Conservation (phyloP, 2,113 vertebrate genomes). For the Callopanchax toddi region DNA sequence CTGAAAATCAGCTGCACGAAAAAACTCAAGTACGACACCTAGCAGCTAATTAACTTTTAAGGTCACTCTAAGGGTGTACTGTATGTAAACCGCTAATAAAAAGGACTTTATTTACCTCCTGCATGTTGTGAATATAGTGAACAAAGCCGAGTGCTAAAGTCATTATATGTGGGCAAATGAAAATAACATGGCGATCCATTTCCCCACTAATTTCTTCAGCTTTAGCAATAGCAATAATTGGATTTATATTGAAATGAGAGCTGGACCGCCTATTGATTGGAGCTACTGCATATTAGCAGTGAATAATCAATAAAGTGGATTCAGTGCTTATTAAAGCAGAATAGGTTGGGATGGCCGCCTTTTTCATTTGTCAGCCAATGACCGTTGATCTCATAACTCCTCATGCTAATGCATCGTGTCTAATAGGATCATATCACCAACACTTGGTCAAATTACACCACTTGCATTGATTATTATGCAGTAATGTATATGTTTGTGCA, state of each 20-base stretch:
- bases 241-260: constrained; percentile 77
- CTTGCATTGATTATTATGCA: constrained; percentile 51
- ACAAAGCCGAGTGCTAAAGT: constrained; percentile 18
- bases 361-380: constrained; percentile 69
- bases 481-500: constrained; percentile 49
- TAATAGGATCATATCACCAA: constrained; percentile 62
- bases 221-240: constrained; percentile 73
- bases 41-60: neutral
- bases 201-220: constrained; percentile 59
- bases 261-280: constrained; percentile 72
- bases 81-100: constrained; percentile 1
- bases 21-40: neutral
- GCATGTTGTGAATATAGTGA: constrained; percentile 10
- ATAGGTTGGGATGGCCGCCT: constrained; percentile 60
- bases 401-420: constrained; percentile 60
- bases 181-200: constrained; percentile 56
- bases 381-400: constrained; percentile 73
- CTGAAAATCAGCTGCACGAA: constrained; percentile 2
- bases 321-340: constrained; percentile 71
- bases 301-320: constrained; percentile 81
- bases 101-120: neutral
- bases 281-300: constrained; percentile 78
- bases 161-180: constrained; percentile 45
- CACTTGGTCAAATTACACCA: constrained; percentile 63
- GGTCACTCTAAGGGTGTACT: neutral